Evolutionary conservation across 2,888 invertebrate species (phyloP), one percentile per base, ranked within the genome.

Genomic region (Caenorhabditis wallacei): DNA sequence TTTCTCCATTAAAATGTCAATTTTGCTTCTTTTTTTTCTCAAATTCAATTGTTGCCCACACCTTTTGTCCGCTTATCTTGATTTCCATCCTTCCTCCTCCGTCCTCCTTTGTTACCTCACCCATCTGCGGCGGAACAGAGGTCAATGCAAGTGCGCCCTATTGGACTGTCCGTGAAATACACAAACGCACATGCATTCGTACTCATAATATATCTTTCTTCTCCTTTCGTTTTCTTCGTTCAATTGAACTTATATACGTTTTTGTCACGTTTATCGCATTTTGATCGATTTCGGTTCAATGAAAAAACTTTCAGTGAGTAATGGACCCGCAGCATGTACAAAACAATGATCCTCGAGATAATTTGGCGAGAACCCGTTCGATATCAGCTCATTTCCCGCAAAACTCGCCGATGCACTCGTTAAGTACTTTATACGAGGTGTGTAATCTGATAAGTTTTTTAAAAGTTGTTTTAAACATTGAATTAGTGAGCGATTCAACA

Each of bases 301-400:
- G 13, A 11, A 30, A 30, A 18, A 30, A 18, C 2, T 59, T 63
- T 46, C 43, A 46, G 63, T 8, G 20, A 13, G 30, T 35, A 37
- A 66, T 66, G 66, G 66, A 66, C 35, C 66, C 66, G 24, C 66
- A 66, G 13, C 51, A 48, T 5, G 16, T 66, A 30, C 51, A 48
- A 20, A 64, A 18, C n/a, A 26, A 48, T 18, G 51, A 51, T 2
- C 22, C 16, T 11, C 43, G 63, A 5, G 64, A 64, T 2, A 30
- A 18, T 20, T 51, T 43, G 13, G 22, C 64, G 0, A 18, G 64
- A 20, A 64, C 35, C 4, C 48, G 64, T 3, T 64, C 64, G 18
- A 30, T 64, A n/a, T 64, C 64, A 10, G 30, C 61, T 1, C 61
- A 61, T 61, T 61, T 61, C 11, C 61, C 64, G 1, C 30, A 30